Conservation (phyloP, 2,888 invertebrate species). For the Rhingia campestris region DNA sequence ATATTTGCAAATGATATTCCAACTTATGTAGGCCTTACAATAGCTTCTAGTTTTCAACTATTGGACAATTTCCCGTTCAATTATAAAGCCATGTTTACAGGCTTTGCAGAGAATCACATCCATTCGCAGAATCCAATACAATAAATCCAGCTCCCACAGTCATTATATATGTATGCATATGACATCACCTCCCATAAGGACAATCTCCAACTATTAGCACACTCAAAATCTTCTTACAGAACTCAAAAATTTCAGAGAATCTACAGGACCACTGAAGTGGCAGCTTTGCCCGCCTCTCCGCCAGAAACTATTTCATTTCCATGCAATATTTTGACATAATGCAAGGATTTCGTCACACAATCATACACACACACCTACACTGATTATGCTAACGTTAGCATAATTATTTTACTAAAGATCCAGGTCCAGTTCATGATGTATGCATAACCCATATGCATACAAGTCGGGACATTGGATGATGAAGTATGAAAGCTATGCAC, state of each 20-base stretch:
- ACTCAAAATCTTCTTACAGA: too few species aligned
- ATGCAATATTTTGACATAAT: slow-evolving; percentile 28
- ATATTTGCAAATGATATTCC: too few species aligned
- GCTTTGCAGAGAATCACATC: slow-evolving; percentile 3
- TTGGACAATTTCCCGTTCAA: too few species aligned
- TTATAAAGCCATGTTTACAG: not conserved
- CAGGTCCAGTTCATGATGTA: slow-evolving; percentile 1
- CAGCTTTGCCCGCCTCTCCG: not conserved
- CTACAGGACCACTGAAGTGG: not conserved
- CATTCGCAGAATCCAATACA: not conserved
- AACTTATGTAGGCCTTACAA: too few species aligned
- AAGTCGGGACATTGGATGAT: not conserved
- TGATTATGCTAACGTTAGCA: not conserved
- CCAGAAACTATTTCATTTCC: slow-evolving; percentile 23
- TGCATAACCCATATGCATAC: slow-evolving; percentile 11
- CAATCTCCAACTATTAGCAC: too few species aligned
- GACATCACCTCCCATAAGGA: too few species aligned
- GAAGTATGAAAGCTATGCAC: slow-evolving; percentile 2
- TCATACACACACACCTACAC: not conserved
- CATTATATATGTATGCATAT: too few species aligned
- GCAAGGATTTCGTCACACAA: slow-evolving; percentile 3
- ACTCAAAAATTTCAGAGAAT: not conserved
- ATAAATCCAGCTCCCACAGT: too few species aligned
- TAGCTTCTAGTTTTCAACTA: too few species aligned
- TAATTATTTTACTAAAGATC: slow-evolving; percentile 19